Evolutionary conservation across 2,113 vertebrate genomes (phyloP).

Genomic region (Sinocyclocheilus anshuiensis): DNA sequence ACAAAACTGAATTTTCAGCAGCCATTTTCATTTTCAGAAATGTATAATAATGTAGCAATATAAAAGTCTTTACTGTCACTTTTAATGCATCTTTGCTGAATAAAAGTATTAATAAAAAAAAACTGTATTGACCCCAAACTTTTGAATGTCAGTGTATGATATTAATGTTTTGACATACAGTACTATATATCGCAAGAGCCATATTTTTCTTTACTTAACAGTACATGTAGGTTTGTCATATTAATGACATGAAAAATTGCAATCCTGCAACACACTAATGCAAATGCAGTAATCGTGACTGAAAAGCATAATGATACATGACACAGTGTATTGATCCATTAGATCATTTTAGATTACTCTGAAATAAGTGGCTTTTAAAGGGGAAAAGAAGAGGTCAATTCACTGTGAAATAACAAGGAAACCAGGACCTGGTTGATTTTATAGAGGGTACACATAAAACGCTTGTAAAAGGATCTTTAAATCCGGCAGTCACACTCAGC

Average conservation of each 20-base stretch:
- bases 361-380: slow-evolving; percentile 2
- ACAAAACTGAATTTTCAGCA: background rate
- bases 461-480: slow-evolving; percentile 1
- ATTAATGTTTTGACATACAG: background rate
- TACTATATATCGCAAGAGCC: background rate
- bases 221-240: background rate
- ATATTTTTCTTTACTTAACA: background rate
- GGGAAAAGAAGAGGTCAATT: background rate
- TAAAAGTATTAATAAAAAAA: background rate
- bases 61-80: background rate
- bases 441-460: background rate
- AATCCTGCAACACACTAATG: background rate
- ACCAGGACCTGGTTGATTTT: slow-evolving; percentile 22
- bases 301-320: background rate
- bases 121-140: background rate
- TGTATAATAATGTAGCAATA: background rate
- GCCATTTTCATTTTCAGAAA: too few species aligned
- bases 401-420: background rate
- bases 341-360: background rate
- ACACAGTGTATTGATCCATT: background rate
- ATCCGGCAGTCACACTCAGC: slow-evolving; percentile 19
- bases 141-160: background rate
- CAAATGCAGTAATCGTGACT: background rate
- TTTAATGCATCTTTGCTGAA: background rate
- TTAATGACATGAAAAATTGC: background rate